Evolutionary conservation across 2,888 invertebrate genomes (phyloP).

Genomic region (Mellilla xanthometata): DNA sequence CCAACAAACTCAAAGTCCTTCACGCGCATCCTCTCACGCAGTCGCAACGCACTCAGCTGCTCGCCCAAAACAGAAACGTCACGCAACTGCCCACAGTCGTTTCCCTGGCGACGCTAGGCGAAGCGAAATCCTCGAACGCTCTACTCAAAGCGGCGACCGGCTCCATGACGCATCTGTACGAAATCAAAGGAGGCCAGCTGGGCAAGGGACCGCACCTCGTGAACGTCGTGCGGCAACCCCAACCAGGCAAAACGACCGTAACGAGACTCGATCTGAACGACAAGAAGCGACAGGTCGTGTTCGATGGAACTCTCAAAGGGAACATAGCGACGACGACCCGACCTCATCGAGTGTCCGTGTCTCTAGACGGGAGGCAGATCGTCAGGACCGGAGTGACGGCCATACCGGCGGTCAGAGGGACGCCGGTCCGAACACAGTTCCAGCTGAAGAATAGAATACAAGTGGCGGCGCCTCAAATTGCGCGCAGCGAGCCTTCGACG

Average conservation of each 20-base stretch:
- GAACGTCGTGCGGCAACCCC: conserved; percentile 67
- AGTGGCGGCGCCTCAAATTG: conserved; percentile 34
- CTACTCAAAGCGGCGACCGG: conserved; percentile 59
- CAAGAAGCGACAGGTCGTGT: conserved; percentile 52
- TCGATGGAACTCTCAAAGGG: conserved; percentile 42
- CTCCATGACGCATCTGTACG: conserved; percentile 66
- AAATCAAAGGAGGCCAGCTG: conserved; percentile 65
- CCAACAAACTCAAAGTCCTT: conserved; percentile 62
- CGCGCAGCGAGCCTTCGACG: conserved; percentile 41
- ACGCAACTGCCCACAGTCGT: conserved; percentile 58
- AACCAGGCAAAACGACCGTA: conserved; percentile 52
- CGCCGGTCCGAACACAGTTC: conserved; percentile 55
- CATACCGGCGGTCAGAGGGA: conserved; percentile 37
- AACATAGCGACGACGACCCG: conserved; percentile 29
- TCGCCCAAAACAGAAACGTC: conserved; percentile 51
- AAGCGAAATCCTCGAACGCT: conserved; percentile 44
- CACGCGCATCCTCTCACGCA: conserved; percentile 67
- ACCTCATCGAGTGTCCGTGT: conserved; percentile 49
- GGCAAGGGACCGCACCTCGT: conserved; percentile 67
- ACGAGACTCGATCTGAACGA: conserved; percentile 51
- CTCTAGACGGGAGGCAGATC: conserved; percentile 58
- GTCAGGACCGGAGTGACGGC: conserved; percentile 30
- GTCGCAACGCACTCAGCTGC: conserved; percentile 56
- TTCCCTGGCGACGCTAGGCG: conserved; percentile 60
- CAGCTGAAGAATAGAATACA: conserved; percentile 58